phyloP scores from a whole-genome alignment of 2,797 vertebrate species.

The Acanthopagrus latus region DNA sequence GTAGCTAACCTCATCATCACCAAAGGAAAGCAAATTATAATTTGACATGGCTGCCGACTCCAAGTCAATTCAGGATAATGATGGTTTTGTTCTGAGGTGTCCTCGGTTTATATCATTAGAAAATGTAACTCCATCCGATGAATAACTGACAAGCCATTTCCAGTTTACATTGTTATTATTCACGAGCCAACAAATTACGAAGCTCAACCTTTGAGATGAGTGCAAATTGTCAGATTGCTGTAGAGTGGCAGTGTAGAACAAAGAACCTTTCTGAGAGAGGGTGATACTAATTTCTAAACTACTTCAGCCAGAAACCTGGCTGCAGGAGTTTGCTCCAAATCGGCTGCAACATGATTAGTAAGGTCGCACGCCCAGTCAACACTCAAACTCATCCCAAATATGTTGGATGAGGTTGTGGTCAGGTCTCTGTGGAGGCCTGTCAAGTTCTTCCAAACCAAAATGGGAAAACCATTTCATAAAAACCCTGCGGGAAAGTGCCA shows the following conservation, averaged over 20 bases:
- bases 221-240: constrained; percentile 31
- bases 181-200: constrained; percentile 36
- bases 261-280: constrained; percentile 24
- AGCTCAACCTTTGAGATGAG: constrained; percentile 33
- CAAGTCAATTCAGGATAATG: constrained; percentile 47
- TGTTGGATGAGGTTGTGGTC: not conserved
- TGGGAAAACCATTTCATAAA: not conserved
- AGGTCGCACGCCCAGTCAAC: not conserved
- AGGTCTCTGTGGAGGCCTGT: not conserved
- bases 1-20: constrained; percentile 36
- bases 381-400: not conserved
- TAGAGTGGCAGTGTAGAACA: constrained; percentile 22
- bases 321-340: not conserved
- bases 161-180: constrained; percentile 50
- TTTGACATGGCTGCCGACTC: constrained; percentile 27
- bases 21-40: constrained; percentile 35
- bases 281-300: constrained; percentile 17
- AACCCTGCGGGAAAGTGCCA: not conserved
- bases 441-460: not conserved
- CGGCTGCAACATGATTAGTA: not conserved
- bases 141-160: constrained; percentile 48
- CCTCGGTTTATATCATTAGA: constrained; percentile 45
- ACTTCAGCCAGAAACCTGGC: not conserved
- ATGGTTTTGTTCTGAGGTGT: constrained; percentile 43
- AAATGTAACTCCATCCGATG: constrained; percentile 22